A percentile compares a stretch with the other conserved stretches of the same genome.
These are phyloP conservation scores for Champsocephalus gunnari DNA, from an alignment of 2,797 vertebrate species.

Conservation along the genomic window DNA sequence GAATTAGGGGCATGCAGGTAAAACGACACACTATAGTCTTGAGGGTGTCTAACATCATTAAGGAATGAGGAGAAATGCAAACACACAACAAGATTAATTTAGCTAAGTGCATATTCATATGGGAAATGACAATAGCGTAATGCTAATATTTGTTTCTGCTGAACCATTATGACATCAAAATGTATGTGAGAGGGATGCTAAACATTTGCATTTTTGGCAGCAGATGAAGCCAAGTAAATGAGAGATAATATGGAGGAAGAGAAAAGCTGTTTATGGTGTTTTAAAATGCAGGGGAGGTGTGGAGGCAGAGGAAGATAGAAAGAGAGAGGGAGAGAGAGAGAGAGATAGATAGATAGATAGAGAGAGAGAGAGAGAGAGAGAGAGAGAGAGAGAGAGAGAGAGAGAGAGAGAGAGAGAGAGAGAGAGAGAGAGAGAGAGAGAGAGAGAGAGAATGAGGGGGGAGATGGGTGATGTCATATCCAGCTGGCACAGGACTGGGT, in stretches of 20 bases:
- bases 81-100: not conserved
- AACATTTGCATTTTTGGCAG: constrained; percentile 34
- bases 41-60: not conserved
- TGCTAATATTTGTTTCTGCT: constrained; percentile 9
- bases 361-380: not conserved
- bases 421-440: not conserved
- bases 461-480: constrained; percentile 54
- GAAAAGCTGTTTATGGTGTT: constrained; percentile 39
- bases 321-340: not conserved
- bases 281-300: constrained; percentile 10
- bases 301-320: not conserved
- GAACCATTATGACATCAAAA: constrained; percentile 11
- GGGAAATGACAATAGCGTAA: not conserved
- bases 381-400: not conserved
- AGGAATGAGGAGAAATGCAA: not conserved
- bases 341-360: no score
- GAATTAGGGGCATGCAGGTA: constrained; percentile 12
- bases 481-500: constrained; percentile 51
- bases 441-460: not conserved
- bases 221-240: constrained; percentile 17
- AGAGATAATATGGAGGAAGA: constrained; percentile 13
- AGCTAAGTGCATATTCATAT: not conserved
- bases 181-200: constrained; percentile 9
- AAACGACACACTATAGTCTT: not conserved
- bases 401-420: not conserved